phyloP scores from a whole-genome alignment of 2,797 vertebrate genomes.

The Eremophila alpestris region DNA sequence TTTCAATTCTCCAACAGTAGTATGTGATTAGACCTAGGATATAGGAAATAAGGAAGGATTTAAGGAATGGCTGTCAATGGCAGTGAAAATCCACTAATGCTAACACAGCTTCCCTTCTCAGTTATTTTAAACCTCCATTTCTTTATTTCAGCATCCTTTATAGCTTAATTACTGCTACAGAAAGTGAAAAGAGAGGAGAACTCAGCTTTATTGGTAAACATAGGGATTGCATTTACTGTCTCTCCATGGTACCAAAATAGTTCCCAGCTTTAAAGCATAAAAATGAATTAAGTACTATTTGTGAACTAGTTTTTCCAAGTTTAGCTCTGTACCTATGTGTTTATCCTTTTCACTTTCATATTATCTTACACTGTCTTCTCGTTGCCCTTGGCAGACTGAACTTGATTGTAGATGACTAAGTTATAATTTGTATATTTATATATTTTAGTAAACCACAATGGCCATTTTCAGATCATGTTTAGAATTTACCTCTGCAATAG shows the following conservation, averaged over 20 bases:
- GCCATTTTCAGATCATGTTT: background rate
- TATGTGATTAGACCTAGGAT: background rate
- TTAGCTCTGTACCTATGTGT: background rate
- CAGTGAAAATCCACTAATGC: background rate
- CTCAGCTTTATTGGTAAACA: background rate
- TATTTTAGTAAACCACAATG: background rate
- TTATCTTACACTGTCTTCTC: background rate
- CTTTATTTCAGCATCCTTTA: background rate
- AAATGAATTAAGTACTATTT: background rate
- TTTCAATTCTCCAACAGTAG: background rate
- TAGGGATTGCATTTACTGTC: background rate
- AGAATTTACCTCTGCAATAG: background rate
- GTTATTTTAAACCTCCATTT: background rate
- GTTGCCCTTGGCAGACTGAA: background rate
- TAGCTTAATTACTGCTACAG: background rate
- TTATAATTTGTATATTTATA: background rate
- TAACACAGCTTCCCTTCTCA: background rate
- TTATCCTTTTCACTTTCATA: background rate
- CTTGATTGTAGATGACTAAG: background rate
- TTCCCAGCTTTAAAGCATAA: background rate
- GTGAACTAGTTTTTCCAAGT: background rate
- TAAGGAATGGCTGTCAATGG: background rate
- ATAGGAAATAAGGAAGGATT: background rate
- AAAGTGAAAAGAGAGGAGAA: background rate
- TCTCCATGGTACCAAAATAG: background rate